A percentile compares a stretch with the other conserved stretches of the same genome.
Conservation (phyloP, 2,113 vertebrate species). For the Nothobranchius furzeri region DNA sequence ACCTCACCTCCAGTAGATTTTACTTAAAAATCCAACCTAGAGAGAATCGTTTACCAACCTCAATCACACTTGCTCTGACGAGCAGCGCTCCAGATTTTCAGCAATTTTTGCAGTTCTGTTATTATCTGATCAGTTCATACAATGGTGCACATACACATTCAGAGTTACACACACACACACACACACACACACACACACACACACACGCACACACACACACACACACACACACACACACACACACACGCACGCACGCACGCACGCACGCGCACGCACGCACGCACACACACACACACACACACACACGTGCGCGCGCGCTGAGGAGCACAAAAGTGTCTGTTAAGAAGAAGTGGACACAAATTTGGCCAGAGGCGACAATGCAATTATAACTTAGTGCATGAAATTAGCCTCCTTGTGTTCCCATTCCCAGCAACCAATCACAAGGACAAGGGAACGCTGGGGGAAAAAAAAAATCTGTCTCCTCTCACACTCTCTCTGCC, state of each 20-base stretch:
- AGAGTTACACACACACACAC: background rate
- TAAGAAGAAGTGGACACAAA: conserved; percentile 54
- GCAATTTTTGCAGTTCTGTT: conserved; percentile 24
- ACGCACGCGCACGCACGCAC: background rate
- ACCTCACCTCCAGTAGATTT: conserved; percentile 2
- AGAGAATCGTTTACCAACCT: conserved; percentile 43
- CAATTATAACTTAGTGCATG: conserved; percentile 73
- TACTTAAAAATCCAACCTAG: conserved; percentile 14
- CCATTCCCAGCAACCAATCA: conserved; percentile 69
- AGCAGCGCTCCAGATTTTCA: conserved; percentile 18
- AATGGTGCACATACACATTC: background rate
- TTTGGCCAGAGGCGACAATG: conserved; percentile 72
- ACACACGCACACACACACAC: background rate
- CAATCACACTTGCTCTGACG: conserved; percentile 11
- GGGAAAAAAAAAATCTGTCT: conserved; percentile 43
- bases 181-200: conserved; percentile 2
- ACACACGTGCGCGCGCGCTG: background rate
- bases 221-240: background rate
- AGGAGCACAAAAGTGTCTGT: conserved; percentile 15
- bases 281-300: background rate
- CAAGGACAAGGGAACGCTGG: conserved; percentile 63
- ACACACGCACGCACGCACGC: background rate
- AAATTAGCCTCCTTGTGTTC: conserved; percentile 73
- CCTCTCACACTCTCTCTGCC: conserved; percentile 29
- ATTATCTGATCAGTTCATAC: conserved; percentile 33